These are phyloP conservation scores for Macropis europaea DNA, from an alignment of 2,888 invertebrate genomes.

Conservation along the genomic window DNA sequence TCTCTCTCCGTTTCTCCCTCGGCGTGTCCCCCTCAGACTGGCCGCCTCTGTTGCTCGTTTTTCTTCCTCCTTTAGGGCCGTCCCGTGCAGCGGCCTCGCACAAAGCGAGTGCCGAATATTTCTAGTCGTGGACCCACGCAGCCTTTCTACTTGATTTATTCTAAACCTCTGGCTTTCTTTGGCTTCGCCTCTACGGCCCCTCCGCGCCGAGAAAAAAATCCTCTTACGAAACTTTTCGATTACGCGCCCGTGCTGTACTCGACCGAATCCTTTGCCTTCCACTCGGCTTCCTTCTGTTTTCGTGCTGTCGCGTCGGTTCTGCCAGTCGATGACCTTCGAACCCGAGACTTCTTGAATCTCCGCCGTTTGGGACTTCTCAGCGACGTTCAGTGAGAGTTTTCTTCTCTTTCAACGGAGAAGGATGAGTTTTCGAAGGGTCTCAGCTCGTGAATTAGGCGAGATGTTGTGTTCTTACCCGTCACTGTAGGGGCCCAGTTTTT, in stretches of 20 bases:
- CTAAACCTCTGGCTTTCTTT: conserved; percentile 59
- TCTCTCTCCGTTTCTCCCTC: conserved; percentile 28
- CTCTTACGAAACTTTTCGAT: conserved; percentile 21
- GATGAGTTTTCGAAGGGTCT: no score
- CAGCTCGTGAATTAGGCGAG: no score
- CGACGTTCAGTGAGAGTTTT: no score
- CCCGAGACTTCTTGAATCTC: no score
- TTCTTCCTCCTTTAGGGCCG: conserved; percentile 38
- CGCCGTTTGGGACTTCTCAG: no score
- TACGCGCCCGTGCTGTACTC: background rate
- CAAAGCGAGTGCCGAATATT: conserved; percentile 70
- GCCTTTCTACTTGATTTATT: conserved; percentile 75
- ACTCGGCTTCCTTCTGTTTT: background rate
- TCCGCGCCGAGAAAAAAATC: background rate
- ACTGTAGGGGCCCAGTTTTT: no score
- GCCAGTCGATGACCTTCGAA: background rate
- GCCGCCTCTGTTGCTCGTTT: conserved; percentile 16
- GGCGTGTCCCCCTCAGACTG: conserved; percentile 27
- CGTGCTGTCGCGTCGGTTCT: background rate
- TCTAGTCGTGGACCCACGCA: conserved; percentile 66
- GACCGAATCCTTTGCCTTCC: background rate
- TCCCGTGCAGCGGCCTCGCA: conserved; percentile 63
- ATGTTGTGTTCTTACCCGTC: no score
- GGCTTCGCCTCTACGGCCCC: background rate
- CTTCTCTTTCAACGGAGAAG: no score